Evolutionary conservation across 2,113 vertebrate species (phyloP).

Genomic region (Fulica atra): DNA sequence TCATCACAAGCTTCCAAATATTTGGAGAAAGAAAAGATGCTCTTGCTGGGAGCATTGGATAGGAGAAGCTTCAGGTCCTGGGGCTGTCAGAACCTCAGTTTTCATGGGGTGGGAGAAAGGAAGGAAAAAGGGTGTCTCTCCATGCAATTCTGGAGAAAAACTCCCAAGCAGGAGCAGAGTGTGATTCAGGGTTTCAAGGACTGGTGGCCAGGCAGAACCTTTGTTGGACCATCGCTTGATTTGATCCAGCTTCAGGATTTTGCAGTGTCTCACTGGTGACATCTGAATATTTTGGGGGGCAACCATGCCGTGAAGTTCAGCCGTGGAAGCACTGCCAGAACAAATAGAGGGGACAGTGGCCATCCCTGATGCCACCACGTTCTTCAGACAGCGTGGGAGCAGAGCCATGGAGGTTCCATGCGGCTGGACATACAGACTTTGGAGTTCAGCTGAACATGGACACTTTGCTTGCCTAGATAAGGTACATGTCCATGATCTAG

Average conservation of each 20-base stretch:
- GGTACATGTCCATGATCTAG: not conserved
- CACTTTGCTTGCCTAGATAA: not conserved
- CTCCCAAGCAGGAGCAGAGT: not conserved
- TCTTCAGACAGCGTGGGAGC: accelerated
- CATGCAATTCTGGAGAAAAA: not conserved
- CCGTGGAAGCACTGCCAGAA: not conserved
- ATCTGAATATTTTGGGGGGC: accelerated
- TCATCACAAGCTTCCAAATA: not conserved
- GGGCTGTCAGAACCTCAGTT: not conserved
- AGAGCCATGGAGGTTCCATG: accelerated
- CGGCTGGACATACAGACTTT: not conserved
- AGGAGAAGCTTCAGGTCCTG: not conserved
- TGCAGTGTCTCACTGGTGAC: not conserved
- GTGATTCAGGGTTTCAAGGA: not conserved
- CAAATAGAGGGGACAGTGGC: accelerated
- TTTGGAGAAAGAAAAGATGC: not conserved
- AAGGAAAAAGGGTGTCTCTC: not conserved
- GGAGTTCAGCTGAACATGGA: not conserved
- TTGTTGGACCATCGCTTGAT: too few relatives aligned
- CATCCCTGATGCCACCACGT: accelerated
- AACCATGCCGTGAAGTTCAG: not conserved
- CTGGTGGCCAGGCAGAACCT: not conserved
- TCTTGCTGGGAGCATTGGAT: not conserved
- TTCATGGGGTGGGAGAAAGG: not conserved
- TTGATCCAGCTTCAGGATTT: not conserved